phyloP scores from a whole-genome alignment of 2,888 invertebrate genomes.

The Parnassius mnemosyne region DNA sequence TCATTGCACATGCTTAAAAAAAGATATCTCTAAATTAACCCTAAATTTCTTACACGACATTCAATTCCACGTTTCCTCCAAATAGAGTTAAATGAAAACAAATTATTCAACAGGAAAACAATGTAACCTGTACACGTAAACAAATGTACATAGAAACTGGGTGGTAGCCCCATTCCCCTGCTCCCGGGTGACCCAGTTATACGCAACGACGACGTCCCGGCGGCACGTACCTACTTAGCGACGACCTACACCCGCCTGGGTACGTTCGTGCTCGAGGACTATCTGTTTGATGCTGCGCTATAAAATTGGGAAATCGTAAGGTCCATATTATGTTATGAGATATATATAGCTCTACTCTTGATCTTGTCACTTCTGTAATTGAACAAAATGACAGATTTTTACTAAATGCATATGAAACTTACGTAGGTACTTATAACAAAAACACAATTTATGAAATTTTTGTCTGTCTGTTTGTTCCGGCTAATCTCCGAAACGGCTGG shows the following conservation, averaged over 20 bases:
- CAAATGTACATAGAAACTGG: slow-evolving; percentile 5
- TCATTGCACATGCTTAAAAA: too few relatives aligned
- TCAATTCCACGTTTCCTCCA: background rate
- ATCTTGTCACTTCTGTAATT: too few relatives aligned
- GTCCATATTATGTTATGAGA: background rate
- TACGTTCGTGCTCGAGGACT: slow-evolving; percentile 14
- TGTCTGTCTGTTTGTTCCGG: too few relatives aligned
- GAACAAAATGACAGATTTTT: too few relatives aligned
- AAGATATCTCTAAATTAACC: too few relatives aligned
- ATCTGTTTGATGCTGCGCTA: slow-evolving; percentile 15
- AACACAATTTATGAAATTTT: too few relatives aligned
- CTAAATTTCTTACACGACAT: too few relatives aligned
- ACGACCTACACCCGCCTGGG: slow-evolving; percentile 5
- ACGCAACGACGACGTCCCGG: slow-evolving; percentile 14
- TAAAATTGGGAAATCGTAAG: slow-evolving; percentile 4
- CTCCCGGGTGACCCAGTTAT: slow-evolving; percentile 25
- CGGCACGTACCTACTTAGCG: slow-evolving; percentile 20
- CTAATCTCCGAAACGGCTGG: too few relatives aligned
- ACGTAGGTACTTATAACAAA: too few relatives aligned
- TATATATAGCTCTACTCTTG: too few relatives aligned
- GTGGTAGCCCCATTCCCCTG: slow-evolving; percentile 21
- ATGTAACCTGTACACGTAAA: slow-evolving; percentile 1
- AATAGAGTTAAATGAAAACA: background rate
- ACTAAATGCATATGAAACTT: too few relatives aligned
- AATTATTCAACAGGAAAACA: background rate